Evolutionary conservation across 2,797 vertebrate genomes (phyloP).

Genomic region (Aselliscus stoliczkanus): DNA sequence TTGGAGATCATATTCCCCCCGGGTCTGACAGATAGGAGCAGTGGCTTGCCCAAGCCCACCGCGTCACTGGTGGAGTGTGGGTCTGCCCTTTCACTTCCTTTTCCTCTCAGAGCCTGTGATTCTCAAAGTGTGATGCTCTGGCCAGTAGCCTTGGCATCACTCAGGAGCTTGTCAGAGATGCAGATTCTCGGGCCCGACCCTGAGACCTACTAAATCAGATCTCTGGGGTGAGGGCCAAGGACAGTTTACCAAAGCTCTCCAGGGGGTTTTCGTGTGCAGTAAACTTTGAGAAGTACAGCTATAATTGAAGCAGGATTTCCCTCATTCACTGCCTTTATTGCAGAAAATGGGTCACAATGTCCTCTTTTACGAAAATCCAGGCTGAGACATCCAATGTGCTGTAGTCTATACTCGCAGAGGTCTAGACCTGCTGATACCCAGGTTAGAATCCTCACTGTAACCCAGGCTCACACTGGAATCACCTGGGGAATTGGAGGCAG

Average conservation of each 20-base stretch:
- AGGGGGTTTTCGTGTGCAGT: neutral
- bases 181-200: neutral
- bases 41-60: neutral
- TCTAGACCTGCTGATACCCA: accelerated
- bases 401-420: accelerated
- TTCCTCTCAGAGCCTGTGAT: no score
- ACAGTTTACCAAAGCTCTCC: neutral
- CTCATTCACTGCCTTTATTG: neutral
- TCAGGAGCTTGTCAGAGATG: neutral
- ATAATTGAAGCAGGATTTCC: neutral
- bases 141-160: neutral
- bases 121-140: neutral
- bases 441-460: accelerated
- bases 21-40: no score
- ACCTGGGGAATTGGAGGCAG: neutral
- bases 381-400: neutral
- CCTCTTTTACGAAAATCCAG: neutral
- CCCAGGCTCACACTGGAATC: neutral
- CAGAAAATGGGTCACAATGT: neutral
- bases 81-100: neutral
- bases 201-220: neutral
- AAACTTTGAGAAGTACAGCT: neutral
- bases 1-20: accelerated
- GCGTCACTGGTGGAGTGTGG: no score
- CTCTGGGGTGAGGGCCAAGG: neutral